Percentiles rank a stretch among this genome's conserved stretches.
phyloP scores from a whole-genome alignment of 2,797 vertebrate species.

The Bufotes viridis region DNA sequence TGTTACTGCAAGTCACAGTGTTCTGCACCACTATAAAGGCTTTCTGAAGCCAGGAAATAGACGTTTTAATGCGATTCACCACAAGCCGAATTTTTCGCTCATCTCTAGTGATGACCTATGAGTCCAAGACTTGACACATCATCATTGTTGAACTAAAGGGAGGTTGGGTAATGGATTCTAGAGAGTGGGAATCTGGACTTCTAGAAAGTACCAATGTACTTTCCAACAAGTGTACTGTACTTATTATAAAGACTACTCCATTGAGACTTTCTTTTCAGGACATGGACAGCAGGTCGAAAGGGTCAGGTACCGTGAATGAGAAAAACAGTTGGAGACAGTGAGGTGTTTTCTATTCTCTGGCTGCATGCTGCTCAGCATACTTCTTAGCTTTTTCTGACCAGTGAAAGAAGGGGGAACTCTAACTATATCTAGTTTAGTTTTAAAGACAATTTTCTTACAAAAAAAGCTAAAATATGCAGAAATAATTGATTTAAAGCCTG shows the following conservation, averaged over 20 bases:
- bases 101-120: not conserved
- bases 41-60: no score
- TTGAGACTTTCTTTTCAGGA: not conserved
- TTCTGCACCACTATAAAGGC: no score
- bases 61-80: no score
- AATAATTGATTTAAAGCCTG: not conserved
- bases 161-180: not conserved
- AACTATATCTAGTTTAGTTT: not conserved
- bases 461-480: not conserved
- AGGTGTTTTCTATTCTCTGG: not conserved
- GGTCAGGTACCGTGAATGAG: not conserved
- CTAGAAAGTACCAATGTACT: not conserved
- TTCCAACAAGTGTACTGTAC: not conserved
- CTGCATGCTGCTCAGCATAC: constrained; percentile 4
- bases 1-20: no score
- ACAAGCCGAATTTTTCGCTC: no score
- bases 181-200: not conserved
- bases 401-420: not conserved
- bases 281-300: not conserved
- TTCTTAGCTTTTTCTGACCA: not conserved
- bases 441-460: not conserved
- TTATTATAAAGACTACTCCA: not conserved
- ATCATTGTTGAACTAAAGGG: not conserved
- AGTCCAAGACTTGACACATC: not conserved
- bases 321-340: not conserved